Conservation (phyloP, 2,888 invertebrate species). For the Empis stercorea region DNA sequence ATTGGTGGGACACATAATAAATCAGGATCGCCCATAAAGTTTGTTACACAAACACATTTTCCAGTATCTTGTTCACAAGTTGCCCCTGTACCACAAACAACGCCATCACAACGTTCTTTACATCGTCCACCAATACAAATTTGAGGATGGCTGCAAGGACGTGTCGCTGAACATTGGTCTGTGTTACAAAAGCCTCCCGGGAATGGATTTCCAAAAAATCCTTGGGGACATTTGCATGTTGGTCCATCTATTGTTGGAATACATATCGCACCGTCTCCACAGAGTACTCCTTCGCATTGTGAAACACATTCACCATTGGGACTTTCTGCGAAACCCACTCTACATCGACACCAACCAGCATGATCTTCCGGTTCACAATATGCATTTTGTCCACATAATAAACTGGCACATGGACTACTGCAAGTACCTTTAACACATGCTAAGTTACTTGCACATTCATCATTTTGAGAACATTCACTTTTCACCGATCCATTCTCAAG, state of each 20-base stretch:
- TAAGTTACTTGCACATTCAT: constrained; percentile 68
- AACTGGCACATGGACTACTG: constrained; percentile 63
- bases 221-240: constrained; percentile 78
- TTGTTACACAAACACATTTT: constrained; percentile 74
- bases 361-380: constrained; percentile 81
- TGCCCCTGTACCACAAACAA: constrained; percentile 80
- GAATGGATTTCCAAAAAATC: constrained; percentile 80
- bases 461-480: constrained; percentile 56
- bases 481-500: constrained; percentile 41
- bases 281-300: constrained; percentile 46
- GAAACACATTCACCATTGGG: constrained; percentile 72
- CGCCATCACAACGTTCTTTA: constrained; percentile 74
- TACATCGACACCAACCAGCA: constrained; percentile 78
- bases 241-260: constrained; percentile 73
- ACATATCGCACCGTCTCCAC: constrained; percentile 72
- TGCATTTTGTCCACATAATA: constrained; percentile 72
- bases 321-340: constrained; percentile 67
- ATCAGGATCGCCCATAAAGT: constrained; percentile 81
- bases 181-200: constrained; percentile 75
- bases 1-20: constrained; percentile 81
- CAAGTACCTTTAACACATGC: constrained; percentile 69
- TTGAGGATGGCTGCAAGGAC: constrained; percentile 65
- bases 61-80: constrained; percentile 68
- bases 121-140: constrained; percentile 80
- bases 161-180: constrained; percentile 65